Conservation (phyloP, 2,113 vertebrate genomes). For the Chamaetylas fuelleborni region DNA sequence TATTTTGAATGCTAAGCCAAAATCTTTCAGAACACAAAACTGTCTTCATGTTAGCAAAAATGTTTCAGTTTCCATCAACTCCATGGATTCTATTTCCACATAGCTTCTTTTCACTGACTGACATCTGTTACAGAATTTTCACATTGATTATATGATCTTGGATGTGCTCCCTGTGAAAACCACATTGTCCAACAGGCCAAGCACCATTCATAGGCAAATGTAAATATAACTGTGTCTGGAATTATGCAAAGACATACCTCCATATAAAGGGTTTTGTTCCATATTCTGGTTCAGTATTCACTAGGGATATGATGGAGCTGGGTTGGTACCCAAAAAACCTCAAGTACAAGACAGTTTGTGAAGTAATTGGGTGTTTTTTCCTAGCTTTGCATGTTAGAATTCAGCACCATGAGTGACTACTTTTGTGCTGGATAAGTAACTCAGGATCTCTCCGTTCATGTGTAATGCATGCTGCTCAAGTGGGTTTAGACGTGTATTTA, state of each 20-base stretch:
- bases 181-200: not conserved
- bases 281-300: not conserved
- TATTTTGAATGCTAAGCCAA: not conserved
- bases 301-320: accelerated
- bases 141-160: not conserved
- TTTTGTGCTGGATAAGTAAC: not conserved
- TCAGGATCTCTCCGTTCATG: not conserved
- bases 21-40: not conserved
- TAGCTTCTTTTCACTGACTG: not conserved
- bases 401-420: not conserved
- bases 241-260: not conserved
- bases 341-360: not conserved
- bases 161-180: not conserved
- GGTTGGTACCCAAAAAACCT: not conserved
- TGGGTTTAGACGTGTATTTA: not conserved
- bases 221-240: not conserved
- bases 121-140: not conserved
- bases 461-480: not conserved
- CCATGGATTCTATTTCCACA: not conserved
- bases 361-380: not conserved
- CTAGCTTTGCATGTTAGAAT: not conserved
- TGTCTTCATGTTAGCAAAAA: not conserved
- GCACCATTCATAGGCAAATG: not conserved
- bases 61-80: not conserved
- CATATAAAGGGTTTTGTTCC: not conserved